Evolutionary conservation across 1,140 invertebrate genomes (phyloP).

Genomic region (Bombus vancouverensis): DNA sequence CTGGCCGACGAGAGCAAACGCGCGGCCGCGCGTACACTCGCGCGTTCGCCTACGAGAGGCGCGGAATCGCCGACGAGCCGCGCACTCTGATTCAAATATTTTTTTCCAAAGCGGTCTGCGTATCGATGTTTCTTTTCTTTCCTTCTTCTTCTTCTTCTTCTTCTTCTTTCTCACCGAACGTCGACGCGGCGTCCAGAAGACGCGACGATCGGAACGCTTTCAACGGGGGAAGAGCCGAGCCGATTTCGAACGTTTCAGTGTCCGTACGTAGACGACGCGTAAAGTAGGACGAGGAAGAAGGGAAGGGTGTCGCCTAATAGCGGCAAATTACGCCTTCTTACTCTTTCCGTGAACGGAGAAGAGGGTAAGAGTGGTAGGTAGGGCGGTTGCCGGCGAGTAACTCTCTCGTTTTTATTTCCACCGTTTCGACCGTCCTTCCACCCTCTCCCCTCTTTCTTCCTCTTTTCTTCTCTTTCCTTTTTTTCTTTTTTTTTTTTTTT

Average conservation of each 20-base stretch:
- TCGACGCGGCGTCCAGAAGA: too few relatives aligned
- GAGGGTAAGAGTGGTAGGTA: constrained; percentile 43
- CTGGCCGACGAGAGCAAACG: constrained; percentile 45
- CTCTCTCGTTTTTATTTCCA: constrained; percentile 80
- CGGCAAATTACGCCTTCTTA: constrained; percentile 77
- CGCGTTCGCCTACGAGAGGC: constrained; percentile 1
- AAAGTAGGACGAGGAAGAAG: constrained; percentile 37
- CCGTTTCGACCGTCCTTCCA: constrained; percentile 49
- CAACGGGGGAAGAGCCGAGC: too few relatives aligned
- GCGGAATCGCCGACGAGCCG: background rate
- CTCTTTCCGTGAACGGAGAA: constrained; percentile 61
- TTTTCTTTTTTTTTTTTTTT: constrained; percentile 64
- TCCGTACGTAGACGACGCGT: constrained; percentile 15
- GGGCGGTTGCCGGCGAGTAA: constrained; percentile 56
- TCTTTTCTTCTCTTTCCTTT: background rate
- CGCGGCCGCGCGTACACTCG: background rate
- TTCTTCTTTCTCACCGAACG: background rate
- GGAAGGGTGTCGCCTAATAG: constrained; percentile 74
- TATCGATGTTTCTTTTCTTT: too few relatives aligned
- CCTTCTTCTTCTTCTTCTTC: background rate
- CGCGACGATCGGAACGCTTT: too few relatives aligned
- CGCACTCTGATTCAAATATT: background rate
- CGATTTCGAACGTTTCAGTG: background rate
- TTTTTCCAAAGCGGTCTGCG: background rate
- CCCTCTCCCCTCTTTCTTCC: constrained; percentile 76